Percentiles rank a stretch among this genome's conserved stretches.
Conservation (phyloP, 2,888 invertebrate genomes). For the Syrphus vitripennis region DNA sequence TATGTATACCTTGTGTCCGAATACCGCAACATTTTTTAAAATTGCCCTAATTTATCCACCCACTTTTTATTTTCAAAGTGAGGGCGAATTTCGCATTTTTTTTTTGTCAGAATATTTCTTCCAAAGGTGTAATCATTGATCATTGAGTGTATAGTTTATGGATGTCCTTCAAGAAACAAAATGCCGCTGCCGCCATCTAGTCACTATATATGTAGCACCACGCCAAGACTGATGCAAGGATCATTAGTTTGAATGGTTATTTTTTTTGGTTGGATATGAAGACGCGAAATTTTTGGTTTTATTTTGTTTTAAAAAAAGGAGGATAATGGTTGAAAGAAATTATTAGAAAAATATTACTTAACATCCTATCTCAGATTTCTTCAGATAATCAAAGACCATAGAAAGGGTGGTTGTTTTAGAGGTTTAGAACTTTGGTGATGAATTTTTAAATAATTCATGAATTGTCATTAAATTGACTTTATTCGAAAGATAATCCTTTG, state of each 20-base stretch:
- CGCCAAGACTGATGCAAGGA: background rate
- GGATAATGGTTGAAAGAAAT: no score
- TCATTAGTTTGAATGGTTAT: slow-evolving; percentile 32
- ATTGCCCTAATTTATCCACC: slow-evolving; percentile 69
- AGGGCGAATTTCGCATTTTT: slow-evolving; percentile 40
- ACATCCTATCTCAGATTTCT: no score
- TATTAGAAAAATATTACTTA: no score
- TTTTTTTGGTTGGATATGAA: background rate
- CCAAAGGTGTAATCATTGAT: slow-evolving; percentile 62
- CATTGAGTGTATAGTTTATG: slow-evolving; percentile 57
- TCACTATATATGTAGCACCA: no score
- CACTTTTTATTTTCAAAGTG: slow-evolving; percentile 43
- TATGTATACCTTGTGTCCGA: slow-evolving; percentile 16
- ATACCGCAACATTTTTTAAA: slow-evolving; percentile 46
- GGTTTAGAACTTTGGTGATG: no score
- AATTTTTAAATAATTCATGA: no score
- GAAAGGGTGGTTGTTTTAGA: no score
- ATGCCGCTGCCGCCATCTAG: background rate
- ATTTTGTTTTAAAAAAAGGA: background rate
- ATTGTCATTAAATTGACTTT: no score
- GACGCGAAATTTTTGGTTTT: slow-evolving; percentile 44
- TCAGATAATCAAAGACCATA: background rate
- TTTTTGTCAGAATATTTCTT: slow-evolving; percentile 20
- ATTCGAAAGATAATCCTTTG: no score
- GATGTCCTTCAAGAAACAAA: slow-evolving; percentile 48